phyloP scores from a whole-genome alignment of 1,140 invertebrate species.

The Lysiphlebus fabarum region DNA sequence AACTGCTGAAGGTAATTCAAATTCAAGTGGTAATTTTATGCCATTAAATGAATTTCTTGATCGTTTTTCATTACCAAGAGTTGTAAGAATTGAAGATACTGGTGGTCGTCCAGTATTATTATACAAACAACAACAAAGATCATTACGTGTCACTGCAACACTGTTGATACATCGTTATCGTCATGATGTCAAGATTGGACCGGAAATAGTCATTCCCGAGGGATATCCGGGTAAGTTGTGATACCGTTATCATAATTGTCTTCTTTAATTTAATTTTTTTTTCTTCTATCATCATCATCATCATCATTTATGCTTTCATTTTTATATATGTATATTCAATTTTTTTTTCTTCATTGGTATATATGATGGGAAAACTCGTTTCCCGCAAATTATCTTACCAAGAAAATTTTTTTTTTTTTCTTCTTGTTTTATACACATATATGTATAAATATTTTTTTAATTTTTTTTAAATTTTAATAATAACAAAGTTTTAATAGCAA shows the following conservation, averaged over 20 bases:
- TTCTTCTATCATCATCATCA: not conserved
- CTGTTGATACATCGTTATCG: constrained; percentile 50
- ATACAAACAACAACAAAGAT: constrained; percentile 53
- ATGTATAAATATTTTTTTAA: too few relatives aligned
- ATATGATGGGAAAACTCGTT: constrained; percentile 24
- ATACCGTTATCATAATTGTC: constrained; percentile 3
- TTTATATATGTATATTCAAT: not conserved
- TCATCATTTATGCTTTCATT: not conserved
- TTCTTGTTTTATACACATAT: too few relatives aligned
- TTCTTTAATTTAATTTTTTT: constrained; percentile 6
- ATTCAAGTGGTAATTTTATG: constrained; percentile 43
- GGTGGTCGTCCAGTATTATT: constrained; percentile 48
- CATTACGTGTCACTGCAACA: constrained; percentile 50
- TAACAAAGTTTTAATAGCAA: too few relatives aligned
- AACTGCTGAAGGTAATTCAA: constrained; percentile 49
- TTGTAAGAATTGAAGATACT: constrained; percentile 51
- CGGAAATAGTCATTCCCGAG: constrained; percentile 53
- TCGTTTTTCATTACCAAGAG: constrained; percentile 49
- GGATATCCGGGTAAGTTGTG: constrained; percentile 50
- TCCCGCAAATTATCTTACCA: constrained; percentile 16
- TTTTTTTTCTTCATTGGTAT: constrained; percentile 14
- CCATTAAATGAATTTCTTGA: constrained; percentile 50
- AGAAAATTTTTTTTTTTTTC: too few relatives aligned
- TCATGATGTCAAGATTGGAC: constrained; percentile 53
- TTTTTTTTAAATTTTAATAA: too few relatives aligned